Evolutionary conservation across 2,888 invertebrate species (phyloP).

Genomic region (Xestia sexstrigata): DNA sequence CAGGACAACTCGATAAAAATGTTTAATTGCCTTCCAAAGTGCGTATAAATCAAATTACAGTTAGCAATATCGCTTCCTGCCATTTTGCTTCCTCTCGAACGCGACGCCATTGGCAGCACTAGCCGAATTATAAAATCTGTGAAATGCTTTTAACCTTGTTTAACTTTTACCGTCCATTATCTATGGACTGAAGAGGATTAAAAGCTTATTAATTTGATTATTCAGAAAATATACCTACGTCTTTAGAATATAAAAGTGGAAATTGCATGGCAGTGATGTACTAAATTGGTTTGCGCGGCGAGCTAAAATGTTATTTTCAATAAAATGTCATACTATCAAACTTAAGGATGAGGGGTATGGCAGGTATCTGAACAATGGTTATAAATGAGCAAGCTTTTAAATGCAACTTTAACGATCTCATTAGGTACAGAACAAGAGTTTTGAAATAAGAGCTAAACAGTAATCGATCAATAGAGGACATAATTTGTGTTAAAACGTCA

Average conservation of each 20-base stretch:
- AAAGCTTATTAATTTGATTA: conserved; percentile 42
- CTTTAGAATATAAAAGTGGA: conserved; percentile 9
- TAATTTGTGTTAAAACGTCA: not conserved
- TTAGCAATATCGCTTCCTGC: conserved; percentile 28
- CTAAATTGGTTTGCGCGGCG: conserved; percentile 1
- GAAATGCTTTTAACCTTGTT: conserved; percentile 47
- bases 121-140: conserved; percentile 34
- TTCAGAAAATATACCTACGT: conserved; percentile 19
- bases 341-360: not conserved
- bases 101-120: conserved; percentile 11
- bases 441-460: not conserved
- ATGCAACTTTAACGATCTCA: not conserved
- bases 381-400: not conserved
- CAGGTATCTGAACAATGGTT: not conserved
- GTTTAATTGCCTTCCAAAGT: conserved; percentile 51
- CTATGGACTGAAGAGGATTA: conserved; percentile 5
- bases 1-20: conserved; percentile 56
- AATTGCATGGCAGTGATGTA: conserved; percentile 1
- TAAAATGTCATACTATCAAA: not conserved
- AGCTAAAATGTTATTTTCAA: conserved; percentile 6
- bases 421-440: not conserved
- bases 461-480: not conserved
- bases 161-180: conserved; percentile 46
- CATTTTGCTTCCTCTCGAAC: not conserved
- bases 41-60: conserved; percentile 64